phyloP scores from a whole-genome alignment of 2,888 invertebrate species.

The Atrina japonica region DNA sequence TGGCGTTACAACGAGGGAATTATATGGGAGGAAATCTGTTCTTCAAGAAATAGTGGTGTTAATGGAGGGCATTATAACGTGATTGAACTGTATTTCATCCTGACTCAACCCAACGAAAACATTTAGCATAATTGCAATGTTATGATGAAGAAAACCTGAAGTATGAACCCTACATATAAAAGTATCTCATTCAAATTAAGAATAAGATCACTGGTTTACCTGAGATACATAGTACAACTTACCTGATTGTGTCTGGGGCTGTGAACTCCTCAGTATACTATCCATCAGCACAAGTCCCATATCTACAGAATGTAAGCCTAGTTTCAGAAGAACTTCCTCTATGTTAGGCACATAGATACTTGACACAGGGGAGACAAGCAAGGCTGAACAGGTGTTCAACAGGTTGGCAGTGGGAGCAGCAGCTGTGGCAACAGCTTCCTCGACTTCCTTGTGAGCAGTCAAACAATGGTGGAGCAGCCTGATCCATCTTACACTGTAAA shows the following conservation, averaged over 20 bases:
- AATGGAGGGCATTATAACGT: too few relatives aligned
- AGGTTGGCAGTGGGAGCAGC: constrained; percentile 86
- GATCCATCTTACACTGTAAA: constrained; percentile 89
- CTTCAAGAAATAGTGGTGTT: too few relatives aligned
- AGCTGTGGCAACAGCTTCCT: constrained; percentile 79
- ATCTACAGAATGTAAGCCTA: constrained; percentile 86
- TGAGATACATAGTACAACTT: constrained; percentile 9
- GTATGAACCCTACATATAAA: too few relatives aligned
- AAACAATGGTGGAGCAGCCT: constrained; percentile 90
- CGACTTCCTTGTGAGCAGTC: constrained; percentile 64
- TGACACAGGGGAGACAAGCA: constrained; percentile 87
- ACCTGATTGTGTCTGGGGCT: constrained; percentile 45
- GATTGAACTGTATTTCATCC: too few relatives aligned
- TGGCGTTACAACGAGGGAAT: too few relatives aligned
- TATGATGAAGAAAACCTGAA: too few relatives aligned
- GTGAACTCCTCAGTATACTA: constrained; percentile 68
- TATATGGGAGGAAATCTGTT: too few relatives aligned
- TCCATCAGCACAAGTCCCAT: constrained; percentile 78
- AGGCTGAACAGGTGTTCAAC: constrained; percentile 87
- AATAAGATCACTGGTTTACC: neutral
- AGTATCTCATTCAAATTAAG: neutral
- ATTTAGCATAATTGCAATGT: too few relatives aligned
- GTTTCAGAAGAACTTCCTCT: constrained; percentile 86
- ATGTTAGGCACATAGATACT: constrained; percentile 85
- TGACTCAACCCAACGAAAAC: too few relatives aligned